phyloP scores from a whole-genome alignment of 2,113 vertebrate genomes.

The Theristicus caerulescens region DNA sequence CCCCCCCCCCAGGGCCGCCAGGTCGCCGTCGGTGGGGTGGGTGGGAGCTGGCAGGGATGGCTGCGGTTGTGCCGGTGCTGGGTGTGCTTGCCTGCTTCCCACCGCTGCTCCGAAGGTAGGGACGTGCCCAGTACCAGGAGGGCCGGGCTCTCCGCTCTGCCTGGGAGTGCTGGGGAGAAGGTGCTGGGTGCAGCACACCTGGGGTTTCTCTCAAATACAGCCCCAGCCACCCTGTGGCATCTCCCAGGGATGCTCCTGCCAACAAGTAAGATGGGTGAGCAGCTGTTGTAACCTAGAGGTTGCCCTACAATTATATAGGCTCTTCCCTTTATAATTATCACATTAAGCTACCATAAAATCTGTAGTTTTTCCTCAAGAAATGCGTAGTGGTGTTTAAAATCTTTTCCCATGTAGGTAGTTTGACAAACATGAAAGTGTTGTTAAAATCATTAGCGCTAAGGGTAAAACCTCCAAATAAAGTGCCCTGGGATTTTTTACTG shows the following conservation, averaged over 20 bases:
- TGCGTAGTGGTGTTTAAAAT: not conserved
- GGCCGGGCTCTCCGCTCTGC: not conserved
- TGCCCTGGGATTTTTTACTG: constrained; percentile 42
- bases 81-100: not conserved
- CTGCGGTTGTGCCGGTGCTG: not conserved
- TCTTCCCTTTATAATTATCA: not conserved
- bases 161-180: not conserved
- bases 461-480: constrained; percentile 19
- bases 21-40: accelerated
- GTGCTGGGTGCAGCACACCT: not conserved
- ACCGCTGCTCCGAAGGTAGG: accelerated
- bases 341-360: not conserved
- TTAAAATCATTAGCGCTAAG: constrained; percentile 21
- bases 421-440: not conserved
- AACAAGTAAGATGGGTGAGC: not conserved
- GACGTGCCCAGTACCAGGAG: not conserved
- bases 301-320: not conserved
- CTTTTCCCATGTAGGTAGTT: not conserved
- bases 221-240: not conserved
- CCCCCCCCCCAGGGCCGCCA: not conserved
- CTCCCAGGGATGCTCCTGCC: not conserved
- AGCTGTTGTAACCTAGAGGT: not conserved
- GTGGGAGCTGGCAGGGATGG: not conserved
- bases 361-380: not conserved
- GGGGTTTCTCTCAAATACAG: not conserved